phyloP scores from a whole-genome alignment of 2,113 vertebrate species.

The Phoxinus phoxinus region DNA sequence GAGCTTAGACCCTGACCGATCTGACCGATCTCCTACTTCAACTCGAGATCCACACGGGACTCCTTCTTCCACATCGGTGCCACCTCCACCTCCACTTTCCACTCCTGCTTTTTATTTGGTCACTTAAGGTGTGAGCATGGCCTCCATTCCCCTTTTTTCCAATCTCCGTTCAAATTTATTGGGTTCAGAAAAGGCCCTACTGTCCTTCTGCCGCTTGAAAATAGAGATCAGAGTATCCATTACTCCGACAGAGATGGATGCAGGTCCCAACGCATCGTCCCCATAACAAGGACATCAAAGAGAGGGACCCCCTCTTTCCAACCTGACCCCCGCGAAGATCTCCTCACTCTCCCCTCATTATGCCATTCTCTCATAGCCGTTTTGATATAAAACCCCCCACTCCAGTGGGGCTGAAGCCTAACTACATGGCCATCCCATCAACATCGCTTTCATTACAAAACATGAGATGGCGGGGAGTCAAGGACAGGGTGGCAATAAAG shows the following conservation, averaged over 20 bases:
- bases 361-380: constrained; percentile 81
- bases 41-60: constrained; percentile 57
- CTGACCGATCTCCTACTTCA: constrained; percentile 69
- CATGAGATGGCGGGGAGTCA: constrained; percentile 84
- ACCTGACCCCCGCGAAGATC: constrained; percentile 80
- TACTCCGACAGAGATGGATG: constrained; percentile 85
- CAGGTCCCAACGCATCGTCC: constrained; percentile 73
- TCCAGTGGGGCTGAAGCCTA: constrained; percentile 75
- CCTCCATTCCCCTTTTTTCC: constrained; percentile 79
- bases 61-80: constrained; percentile 55
- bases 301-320: constrained; percentile 80
- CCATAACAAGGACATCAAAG: constrained; percentile 83
- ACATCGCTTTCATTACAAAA: constrained; percentile 86
- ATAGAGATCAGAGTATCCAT: constrained; percentile 86
- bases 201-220: constrained; percentile 83
- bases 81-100: constrained; percentile 55
- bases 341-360: constrained; percentile 82
- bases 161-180: constrained; percentile 86
- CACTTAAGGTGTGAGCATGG: constrained; percentile 77
- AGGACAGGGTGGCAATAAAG: constrained; percentile 84
- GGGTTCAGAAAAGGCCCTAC: constrained; percentile 84
- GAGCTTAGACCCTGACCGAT: constrained; percentile 66
- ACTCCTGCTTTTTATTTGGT: constrained; percentile 76
- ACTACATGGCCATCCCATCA: constrained; percentile 84
- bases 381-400: constrained; percentile 82